Evolutionary conservation across 2,797 vertebrate species (phyloP), one percentile per base, ranked within the genome.

Genomic region (Scolopax bukidnonensis): DNA sequence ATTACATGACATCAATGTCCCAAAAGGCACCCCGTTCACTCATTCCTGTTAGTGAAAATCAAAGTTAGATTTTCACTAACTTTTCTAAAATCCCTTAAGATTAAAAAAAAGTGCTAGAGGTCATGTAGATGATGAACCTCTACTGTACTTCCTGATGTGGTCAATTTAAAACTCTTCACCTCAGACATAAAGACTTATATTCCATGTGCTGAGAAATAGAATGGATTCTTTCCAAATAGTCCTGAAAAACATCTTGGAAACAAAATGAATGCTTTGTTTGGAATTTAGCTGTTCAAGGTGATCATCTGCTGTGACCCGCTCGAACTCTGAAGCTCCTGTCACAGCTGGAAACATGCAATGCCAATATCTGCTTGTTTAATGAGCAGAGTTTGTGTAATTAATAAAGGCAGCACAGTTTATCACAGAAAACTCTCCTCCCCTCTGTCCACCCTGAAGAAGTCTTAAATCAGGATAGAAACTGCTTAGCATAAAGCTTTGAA

Each of bases 231-330:
- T 88, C 87, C 94, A 95, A 40, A 57, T 53, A 32, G 20, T 57
- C 65, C 76, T 76, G 79, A 38, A 91, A 93, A 96, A 65, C 54
- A 76, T 84, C 83, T 88, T 69, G 77, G 92, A 63, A 84, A 87
- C n/a, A 71, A 84, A 95, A 76, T 5, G 30, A 94, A 50, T 4
- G 0, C 41, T 91, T 90, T 61, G 54, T 74, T 82, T 90, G 86
- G 91, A 73, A 73, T 79, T 90, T 8, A 78, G 67, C 65, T 63
- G 63, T 69, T 95, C 69, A 79, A 95, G 90, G 92, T 86, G 86
- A 74, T 88, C 12, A 6, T 90, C 71, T 87, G 64, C 81, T 40
- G 45, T 77, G 82, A 89, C 27, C 84, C 43, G 64, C 68, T 85
- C 23, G 84, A 75, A 12, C 65, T 87, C 33, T 59, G 61, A 33